phyloP scores from a whole-genome alignment of 2,113 vertebrate genomes.

The Anser brachyrhynchus region DNA sequence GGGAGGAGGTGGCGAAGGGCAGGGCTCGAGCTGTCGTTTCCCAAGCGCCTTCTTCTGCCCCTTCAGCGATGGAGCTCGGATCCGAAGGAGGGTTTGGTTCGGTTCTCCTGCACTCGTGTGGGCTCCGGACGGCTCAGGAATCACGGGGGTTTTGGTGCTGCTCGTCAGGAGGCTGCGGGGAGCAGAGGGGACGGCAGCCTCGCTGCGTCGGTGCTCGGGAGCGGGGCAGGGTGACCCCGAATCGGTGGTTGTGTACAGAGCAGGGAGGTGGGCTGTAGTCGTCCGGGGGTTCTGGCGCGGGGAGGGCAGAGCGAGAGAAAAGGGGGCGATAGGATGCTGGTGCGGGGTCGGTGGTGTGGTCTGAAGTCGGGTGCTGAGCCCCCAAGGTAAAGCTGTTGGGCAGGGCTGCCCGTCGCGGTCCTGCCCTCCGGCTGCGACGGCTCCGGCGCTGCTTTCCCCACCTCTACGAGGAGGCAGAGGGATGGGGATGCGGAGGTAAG shows the following conservation, averaged over 20 bases:
- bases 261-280: no score
- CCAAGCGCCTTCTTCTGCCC: no score
- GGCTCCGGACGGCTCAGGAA: not conserved
- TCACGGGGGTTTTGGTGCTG: not conserved
- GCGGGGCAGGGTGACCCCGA: not conserved
- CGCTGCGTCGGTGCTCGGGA: not conserved
- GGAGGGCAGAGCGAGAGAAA: not conserved
- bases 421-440: no score
- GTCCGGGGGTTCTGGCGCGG: not conserved
- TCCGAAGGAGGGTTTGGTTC: fast-evolving
- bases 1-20: not conserved
- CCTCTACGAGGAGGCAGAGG: not conserved
- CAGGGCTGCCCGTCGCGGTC: no score
- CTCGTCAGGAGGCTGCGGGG: not conserved
- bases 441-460: fast-evolving
- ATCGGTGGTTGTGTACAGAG: not conserved
- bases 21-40: not conserved
- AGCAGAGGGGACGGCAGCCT: not conserved
- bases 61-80: fast-evolving
- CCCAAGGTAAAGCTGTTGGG: not conserved
- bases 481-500: fast-evolving
- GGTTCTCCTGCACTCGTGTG: fast-evolving
- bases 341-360: not conserved
- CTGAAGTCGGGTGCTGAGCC: not conserved
- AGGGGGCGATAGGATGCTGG: not conserved